Evolutionary conservation across 2,113 vertebrate genomes (phyloP).

Genomic region (Sclerurus mexicanus): DNA sequence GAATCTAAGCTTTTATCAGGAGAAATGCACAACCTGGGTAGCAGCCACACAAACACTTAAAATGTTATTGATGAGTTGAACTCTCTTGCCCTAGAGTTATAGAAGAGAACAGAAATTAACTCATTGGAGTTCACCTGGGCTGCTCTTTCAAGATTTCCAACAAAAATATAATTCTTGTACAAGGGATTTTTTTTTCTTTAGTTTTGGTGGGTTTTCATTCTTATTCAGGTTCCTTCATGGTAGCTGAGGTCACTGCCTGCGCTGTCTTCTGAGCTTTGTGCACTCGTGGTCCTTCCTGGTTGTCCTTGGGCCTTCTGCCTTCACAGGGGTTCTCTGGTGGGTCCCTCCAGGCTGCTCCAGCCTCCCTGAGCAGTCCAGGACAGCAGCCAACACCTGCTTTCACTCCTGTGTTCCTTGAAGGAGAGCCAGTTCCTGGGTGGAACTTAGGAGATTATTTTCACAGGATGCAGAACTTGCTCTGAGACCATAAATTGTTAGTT

Average conservation of each 20-base stretch:
- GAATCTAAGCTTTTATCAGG: background rate
- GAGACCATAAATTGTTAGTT: background rate
- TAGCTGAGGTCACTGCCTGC: background rate
- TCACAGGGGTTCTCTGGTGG: rapidly evolving
- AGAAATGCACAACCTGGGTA: background rate
- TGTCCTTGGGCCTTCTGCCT: background rate
- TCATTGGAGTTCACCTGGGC: background rate
- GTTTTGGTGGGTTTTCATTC: background rate
- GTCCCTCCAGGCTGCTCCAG: background rate
- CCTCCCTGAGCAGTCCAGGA: background rate
- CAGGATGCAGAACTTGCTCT: background rate
- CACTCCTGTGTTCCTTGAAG: background rate
- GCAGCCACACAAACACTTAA: background rate
- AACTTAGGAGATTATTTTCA: background rate
- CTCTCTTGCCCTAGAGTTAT: background rate
- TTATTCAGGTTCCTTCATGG: background rate
- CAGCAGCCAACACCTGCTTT: background rate
- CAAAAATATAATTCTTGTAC: background rate
- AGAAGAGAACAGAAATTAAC: background rate
- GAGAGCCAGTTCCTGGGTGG: rapidly evolving
- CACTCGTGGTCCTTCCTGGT: background rate
- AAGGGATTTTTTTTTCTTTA: background rate
- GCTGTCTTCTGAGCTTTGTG: background rate
- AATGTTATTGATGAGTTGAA: background rate
- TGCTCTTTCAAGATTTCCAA: background rate